These are phyloP conservation scores for Drosophila guanche DNA, from an alignment of 1,140 invertebrate species.

Conservation along the genomic window DNA sequence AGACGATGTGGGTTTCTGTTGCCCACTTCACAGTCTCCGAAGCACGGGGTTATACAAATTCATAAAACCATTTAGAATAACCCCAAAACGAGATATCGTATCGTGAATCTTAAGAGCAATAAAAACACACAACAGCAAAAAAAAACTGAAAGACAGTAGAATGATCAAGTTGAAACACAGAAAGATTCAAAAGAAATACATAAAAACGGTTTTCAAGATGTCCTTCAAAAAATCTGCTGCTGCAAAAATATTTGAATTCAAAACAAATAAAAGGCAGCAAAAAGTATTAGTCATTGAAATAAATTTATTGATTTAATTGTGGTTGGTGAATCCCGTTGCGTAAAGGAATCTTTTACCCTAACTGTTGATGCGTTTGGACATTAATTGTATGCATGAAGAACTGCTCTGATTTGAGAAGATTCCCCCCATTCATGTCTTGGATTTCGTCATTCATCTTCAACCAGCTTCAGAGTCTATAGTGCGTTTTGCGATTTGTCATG, in stretches of 20 bases:
- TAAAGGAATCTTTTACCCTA: background rate
- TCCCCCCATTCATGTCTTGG: conserved; percentile 1
- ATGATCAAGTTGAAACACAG: conserved; percentile 38
- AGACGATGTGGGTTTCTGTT: conserved; percentile 24
- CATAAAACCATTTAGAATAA: conserved; percentile 63
- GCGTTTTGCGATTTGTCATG: conserved; percentile 72
- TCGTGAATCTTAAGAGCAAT: conserved; percentile 60
- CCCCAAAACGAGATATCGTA: conserved; percentile 51
- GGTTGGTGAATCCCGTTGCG: conserved; percentile 9
- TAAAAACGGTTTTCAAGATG: conserved; percentile 30
- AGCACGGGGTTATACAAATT: conserved; percentile 34
- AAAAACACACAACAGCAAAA: conserved; percentile 47
- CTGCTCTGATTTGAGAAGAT: too few relatives aligned
- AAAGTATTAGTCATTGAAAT: conserved; percentile 29
- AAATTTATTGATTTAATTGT: conserved; percentile 10
- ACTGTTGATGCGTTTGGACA: conserved; percentile 53
- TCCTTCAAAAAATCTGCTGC: conserved; percentile 49
- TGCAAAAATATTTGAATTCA: conserved; percentile 35
- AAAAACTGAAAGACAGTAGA: conserved; percentile 24
- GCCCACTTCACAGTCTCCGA: conserved; percentile 57
- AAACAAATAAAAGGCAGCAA: conserved; percentile 9
- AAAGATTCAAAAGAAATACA: conserved; percentile 48
- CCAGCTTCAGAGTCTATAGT: conserved; percentile 29
- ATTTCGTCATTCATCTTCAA: conserved; percentile 8
- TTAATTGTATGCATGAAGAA: conserved; percentile 18